Conservation (phyloP, 2,113 vertebrate genomes). For the Stictonetta naevosa region DNA sequence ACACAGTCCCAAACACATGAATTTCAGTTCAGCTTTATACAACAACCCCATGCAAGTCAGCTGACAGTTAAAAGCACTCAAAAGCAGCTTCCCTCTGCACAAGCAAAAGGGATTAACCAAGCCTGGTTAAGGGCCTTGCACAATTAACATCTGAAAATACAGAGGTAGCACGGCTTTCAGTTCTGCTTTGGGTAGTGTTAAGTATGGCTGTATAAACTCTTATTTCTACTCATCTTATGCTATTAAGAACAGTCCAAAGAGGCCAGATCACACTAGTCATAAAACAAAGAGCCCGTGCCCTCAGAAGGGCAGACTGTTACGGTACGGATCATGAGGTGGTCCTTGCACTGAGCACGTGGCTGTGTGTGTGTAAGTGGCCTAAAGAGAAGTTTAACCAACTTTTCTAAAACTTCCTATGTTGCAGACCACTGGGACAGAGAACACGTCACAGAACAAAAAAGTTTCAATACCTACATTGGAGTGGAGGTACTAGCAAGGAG, state of each 20-base stretch:
- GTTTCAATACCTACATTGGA: background rate
- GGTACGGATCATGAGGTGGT: background rate
- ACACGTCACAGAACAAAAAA: background rate
- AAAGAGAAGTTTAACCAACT: background rate
- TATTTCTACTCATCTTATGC: background rate
- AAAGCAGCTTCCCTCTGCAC: background rate
- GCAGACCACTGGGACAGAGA: background rate
- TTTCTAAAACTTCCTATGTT: too few species aligned
- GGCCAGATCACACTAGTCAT: background rate
- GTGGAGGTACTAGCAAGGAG: background rate
- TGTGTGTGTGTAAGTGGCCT: too few species aligned
- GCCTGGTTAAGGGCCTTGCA: background rate
- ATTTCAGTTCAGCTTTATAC: background rate
- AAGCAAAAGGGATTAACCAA: background rate
- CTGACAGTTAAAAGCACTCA: background rate
- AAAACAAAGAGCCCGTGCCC: rapidly evolving
- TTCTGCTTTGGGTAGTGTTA: background rate
- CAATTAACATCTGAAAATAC: background rate
- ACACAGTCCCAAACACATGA: background rate
- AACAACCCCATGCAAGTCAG: background rate
- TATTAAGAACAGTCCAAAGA: background rate
- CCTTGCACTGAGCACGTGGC: too few species aligned
- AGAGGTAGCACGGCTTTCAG: background rate
- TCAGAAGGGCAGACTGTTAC: background rate
- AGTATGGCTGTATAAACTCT: background rate